Base-by-base conservation (phyloP, 2,888 invertebrate species). In the Belgica antarctica region DNA sequence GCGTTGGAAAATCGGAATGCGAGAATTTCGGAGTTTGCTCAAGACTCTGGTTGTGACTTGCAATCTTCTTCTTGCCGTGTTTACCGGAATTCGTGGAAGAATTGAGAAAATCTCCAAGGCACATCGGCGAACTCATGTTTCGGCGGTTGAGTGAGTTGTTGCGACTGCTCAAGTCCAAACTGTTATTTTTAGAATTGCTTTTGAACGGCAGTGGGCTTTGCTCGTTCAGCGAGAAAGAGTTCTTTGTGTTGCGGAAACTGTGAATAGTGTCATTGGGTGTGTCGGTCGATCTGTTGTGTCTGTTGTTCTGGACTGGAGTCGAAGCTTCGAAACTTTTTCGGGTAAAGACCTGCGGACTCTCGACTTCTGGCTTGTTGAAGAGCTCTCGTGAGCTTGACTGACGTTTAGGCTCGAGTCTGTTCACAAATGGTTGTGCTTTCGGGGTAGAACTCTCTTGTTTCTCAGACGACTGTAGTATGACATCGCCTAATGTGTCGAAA, bases 71-170 rank as follows among this genome's bases (percentile, higher is more conserved):
- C 19, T 68, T 47, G n/a, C 10, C 8, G 5, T 25, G 15, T 62
- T 61, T 36, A 4, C 70, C 66, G 31, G 41, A 62, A 72, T 47
- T 71, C 74, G 76, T 75, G 70, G 74, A 22, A 1, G 74, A 62
- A 52, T 74, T 71, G n/a, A 80, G 25, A 71, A 78, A 80, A 52
- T 80, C 80, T 0, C 78, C 79, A 7, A 80, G 71, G 25, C 79
- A 78, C 8, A 80, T 72, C 34, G 74, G 73, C 46, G 74, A 73
- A 31, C 69, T 71, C 31, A 25, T 52, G n/a, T 68, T 71, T 2
- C 65, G 63, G 22, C 71, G 61, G 46, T 22, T 70, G n/a, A 71
- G 66, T 71, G 74, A 72, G 66, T 72, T 71, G 66, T 74, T 27
- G 61, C 19, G 10, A 12, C 62, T 70, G 7, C 65, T 57, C 17